Evolutionary conservation across 2,888 invertebrate genomes (phyloP).

Genomic region (Oxytorus armatus): DNA sequence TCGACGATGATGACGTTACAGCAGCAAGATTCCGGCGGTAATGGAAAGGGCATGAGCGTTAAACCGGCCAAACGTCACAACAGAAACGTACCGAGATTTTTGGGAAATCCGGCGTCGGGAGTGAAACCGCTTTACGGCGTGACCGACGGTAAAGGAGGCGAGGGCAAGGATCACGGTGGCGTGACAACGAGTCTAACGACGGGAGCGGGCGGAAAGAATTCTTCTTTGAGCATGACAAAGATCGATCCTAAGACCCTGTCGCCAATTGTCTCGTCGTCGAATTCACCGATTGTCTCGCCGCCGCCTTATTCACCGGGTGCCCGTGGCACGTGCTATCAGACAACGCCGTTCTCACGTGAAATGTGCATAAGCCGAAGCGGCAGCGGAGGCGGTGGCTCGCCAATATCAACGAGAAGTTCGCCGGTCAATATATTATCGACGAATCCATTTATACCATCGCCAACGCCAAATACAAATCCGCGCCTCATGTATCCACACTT

Average conservation of each 20-base stretch:
- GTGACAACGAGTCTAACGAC: conserved; percentile 48
- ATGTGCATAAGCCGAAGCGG: conserved; percentile 74
- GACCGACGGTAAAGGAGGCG: conserved; percentile 80
- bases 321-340: conserved; percentile 70
- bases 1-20: conserved; percentile 36
- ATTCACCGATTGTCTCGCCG: conserved; percentile 80
- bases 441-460: conserved; percentile 82
- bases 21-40: conserved; percentile 61
- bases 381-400: conserved; percentile 73
- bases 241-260: conserved; percentile 87
- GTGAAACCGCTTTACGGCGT: conserved; percentile 87
- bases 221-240: conserved; percentile 83
- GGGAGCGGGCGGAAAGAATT: conserved; percentile 66
- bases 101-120: conserved; percentile 87
- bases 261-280: conserved; percentile 83
- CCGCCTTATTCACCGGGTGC: conserved; percentile 81
- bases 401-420: conserved; percentile 81
- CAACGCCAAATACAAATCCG: conserved; percentile 82
- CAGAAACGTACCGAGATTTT: conserved; percentile 82
- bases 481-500: conserved; percentile 80
- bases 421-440: conserved; percentile 83
- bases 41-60: conserved; percentile 76
- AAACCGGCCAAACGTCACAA: conserved; percentile 87
- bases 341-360: conserved; percentile 78
- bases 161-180: conserved; percentile 67